phyloP scores from a whole-genome alignment of 2,888 invertebrate genomes.

The Tenthredo mesomela region DNA sequence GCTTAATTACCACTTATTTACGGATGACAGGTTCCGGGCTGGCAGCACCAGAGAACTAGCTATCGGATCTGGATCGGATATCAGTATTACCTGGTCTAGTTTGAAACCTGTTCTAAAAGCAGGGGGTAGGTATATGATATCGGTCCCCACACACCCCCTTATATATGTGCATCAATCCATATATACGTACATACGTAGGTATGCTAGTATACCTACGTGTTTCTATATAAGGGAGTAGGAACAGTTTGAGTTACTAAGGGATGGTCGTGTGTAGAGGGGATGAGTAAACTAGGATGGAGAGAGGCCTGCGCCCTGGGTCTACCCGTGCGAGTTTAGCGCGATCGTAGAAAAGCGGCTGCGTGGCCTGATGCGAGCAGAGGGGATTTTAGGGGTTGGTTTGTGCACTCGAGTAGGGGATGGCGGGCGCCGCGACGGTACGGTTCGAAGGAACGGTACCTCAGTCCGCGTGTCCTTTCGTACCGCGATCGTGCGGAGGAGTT shows the following conservation, averaged over 20 bases:
- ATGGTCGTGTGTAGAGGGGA: not conserved
- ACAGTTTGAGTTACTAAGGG: not conserved
- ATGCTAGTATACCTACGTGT: not conserved
- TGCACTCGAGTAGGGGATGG: conserved; percentile 1
- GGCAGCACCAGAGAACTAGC: not conserved
- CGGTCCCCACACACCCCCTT: not conserved
- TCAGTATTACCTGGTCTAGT: not conserved
- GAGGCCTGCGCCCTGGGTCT: conserved; percentile 36
- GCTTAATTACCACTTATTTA: conserved; percentile 42
- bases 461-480: conserved; percentile 48
- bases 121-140: not conserved
- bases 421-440: conserved; percentile 39
- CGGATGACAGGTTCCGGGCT: conserved; percentile 17
- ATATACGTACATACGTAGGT: not conserved
- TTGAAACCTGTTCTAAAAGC: not conserved
- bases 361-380: conserved; percentile 2
- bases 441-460: conserved; percentile 37
- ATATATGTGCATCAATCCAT: not conserved
- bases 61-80: conserved; percentile 2
- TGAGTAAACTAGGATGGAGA: not conserved
- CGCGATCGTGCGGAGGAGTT: conserved; percentile 25
- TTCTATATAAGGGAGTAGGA: not conserved
- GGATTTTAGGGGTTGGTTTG: conserved; percentile 2
- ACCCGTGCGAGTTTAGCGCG: not conserved
- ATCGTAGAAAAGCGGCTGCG: conserved; percentile 47